phyloP scores from a whole-genome alignment of 2,797 vertebrate genomes.

The Emydoidea blandingii region DNA sequence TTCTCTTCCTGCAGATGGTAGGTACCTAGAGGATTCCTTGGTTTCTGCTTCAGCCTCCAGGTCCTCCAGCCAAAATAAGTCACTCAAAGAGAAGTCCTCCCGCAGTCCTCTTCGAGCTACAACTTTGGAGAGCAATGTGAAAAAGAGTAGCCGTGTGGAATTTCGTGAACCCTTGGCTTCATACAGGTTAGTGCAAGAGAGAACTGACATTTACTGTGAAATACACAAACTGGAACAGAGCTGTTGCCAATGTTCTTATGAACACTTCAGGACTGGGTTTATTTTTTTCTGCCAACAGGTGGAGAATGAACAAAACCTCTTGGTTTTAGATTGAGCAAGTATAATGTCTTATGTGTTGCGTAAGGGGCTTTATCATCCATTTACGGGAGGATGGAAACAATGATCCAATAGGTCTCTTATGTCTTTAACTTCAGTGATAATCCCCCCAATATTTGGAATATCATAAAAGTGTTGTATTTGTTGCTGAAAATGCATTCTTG shows the following conservation, averaged over 20 bases:
- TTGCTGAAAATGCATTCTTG: background rate
- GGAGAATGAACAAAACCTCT: background rate
- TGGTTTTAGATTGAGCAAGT: background rate
- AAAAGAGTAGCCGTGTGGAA: slow-evolving; percentile 86
- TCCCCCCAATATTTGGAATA: background rate
- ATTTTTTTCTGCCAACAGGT: background rate
- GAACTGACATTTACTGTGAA: background rate
- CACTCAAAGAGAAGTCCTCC: slow-evolving; percentile 89
- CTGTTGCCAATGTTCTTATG: background rate
- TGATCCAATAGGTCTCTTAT: background rate
- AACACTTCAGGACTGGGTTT: background rate
- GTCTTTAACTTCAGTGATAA: background rate
- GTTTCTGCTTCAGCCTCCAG: slow-evolving; percentile 79
- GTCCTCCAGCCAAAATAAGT: slow-evolving; percentile 79
- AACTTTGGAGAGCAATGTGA: slow-evolving; percentile 92
- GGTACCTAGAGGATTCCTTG: slow-evolving; percentile 74
- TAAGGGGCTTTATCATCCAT: background rate
- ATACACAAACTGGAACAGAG: background rate
- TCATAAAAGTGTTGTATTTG: background rate
- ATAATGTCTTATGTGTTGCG: background rate
- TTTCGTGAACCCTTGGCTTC: slow-evolving; percentile 90
- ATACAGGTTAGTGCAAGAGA: slow-evolving; percentile 85
- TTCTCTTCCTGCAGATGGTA: slow-evolving; percentile 79
- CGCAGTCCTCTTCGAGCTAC: slow-evolving; percentile 92
- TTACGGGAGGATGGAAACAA: background rate